Conservation (phyloP, 1,140 invertebrate genomes). For the Drosophila melanica region DNA sequence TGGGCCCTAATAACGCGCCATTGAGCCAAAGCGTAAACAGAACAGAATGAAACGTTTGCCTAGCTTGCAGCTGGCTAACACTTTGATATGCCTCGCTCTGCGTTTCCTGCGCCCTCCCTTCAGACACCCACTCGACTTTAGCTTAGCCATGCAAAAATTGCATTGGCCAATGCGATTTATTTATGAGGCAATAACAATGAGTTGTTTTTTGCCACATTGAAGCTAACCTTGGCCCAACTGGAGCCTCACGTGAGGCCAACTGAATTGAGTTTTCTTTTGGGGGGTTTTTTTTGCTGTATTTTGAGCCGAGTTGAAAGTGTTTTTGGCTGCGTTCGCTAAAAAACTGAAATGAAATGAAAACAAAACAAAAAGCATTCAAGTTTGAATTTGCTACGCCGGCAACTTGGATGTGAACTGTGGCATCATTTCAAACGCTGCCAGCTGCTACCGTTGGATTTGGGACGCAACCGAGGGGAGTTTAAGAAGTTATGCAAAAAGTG, state of each 20-base stretch:
- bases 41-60: conserved; percentile 27
- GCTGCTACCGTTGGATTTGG: conserved; percentile 41
- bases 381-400: conserved; percentile 26
- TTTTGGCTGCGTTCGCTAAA: conserved; percentile 14
- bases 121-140: conserved; percentile 5
- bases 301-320: too few species aligned
- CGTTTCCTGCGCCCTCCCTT: background rate
- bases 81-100: background rate
- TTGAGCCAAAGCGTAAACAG: conserved; percentile 8
- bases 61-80: conserved; percentile 51
- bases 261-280: conserved; percentile 1
- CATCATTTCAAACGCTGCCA: conserved; percentile 33
- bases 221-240: conserved; percentile 71
- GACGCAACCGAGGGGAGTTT: conserved; percentile 8
- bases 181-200: conserved; percentile 21
- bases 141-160: conserved; percentile 55
- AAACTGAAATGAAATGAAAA: conserved; percentile 11
- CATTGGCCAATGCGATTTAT: conserved; percentile 26
- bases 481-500: background rate
- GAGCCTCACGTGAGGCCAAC: conserved; percentile 48
- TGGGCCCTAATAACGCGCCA: conserved; percentile 9
- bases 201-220: conserved; percentile 37
- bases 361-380: conserved; percentile 2
- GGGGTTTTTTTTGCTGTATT: background rate
- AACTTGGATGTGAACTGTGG: conserved; percentile 35